A percentile compares a stretch with the other conserved stretches of the same genome.
These are phyloP conservation scores for Macaria notata DNA, from an alignment of 2,888 invertebrate species.

Conservation along the genomic window DNA sequence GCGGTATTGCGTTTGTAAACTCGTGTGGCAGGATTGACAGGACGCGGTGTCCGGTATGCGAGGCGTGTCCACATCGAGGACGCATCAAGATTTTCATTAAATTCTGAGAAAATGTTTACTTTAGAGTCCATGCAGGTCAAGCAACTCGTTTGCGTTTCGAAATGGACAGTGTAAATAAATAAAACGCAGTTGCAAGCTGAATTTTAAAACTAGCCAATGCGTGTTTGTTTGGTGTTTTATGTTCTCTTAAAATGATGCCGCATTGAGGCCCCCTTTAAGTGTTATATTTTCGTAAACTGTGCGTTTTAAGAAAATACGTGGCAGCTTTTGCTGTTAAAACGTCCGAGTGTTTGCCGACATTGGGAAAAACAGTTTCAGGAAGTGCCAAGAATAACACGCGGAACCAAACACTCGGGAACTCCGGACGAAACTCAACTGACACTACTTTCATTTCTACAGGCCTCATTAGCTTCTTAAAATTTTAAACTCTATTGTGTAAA, in stretches of 20 bases:
- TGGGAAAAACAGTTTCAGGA: slow-evolving; percentile 13
- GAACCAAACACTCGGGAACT: background rate
- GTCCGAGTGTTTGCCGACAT: slow-evolving; percentile 18
- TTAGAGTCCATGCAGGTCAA: slow-evolving; percentile 4
- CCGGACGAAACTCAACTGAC: background rate
- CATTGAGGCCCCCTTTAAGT: background rate
- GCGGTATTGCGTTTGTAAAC: slow-evolving; percentile 45
- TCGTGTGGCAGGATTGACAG: slow-evolving; percentile 24
- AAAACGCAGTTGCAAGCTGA: background rate
- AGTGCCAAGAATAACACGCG: slow-evolving; percentile 13
- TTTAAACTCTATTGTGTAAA: too few relatives aligned
- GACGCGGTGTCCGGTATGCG: slow-evolving; percentile 9
- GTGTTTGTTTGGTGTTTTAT: slow-evolving; percentile 4
- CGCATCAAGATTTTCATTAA: slow-evolving; percentile 11
- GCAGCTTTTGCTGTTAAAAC: slow-evolving; percentile 15
- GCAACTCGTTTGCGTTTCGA: slow-evolving; percentile 9
- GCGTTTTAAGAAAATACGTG: slow-evolving; percentile 7
- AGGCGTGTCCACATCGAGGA: slow-evolving; percentile 7
- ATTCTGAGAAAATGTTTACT: slow-evolving; percentile 11
- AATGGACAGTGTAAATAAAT: slow-evolving; percentile 2
- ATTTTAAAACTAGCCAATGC: background rate
- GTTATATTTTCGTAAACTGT: slow-evolving; percentile 1
- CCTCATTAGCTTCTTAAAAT: too few relatives aligned
- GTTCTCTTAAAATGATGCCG: background rate
- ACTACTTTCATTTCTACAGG: too few relatives aligned